Evolutionary conservation across 2,888 invertebrate genomes (phyloP).

Genomic region (Poecilobothrus nobilitatus): DNA sequence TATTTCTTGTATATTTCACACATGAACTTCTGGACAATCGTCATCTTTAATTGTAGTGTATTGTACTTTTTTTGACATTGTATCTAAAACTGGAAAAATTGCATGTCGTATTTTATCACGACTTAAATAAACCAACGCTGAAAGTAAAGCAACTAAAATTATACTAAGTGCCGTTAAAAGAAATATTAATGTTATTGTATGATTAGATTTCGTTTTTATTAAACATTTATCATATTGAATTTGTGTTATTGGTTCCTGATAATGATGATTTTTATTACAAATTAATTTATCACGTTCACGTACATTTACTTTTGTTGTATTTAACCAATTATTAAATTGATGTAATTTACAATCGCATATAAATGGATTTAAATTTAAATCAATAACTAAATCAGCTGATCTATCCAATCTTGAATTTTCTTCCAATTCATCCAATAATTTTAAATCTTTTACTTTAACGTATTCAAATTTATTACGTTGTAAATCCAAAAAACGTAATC

Average conservation of each 20-base stretch:
- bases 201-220: slow-evolving; percentile 34
- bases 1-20: slow-evolving; percentile 27
- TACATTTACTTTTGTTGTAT: slow-evolving; percentile 52
- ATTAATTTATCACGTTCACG: slow-evolving; percentile 49
- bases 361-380: slow-evolving; percentile 59
- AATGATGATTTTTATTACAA: slow-evolving; percentile 42
- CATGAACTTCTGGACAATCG: slow-evolving; percentile 46
- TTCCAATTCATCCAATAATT: slow-evolving; percentile 50
- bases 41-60: slow-evolving; percentile 61
- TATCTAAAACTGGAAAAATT: slow-evolving; percentile 54
- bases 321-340: slow-evolving; percentile 56
- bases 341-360: slow-evolving; percentile 58
- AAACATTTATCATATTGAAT: slow-evolving; percentile 35
- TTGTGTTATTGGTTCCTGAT: slow-evolving; percentile 31
- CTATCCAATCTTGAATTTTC: slow-evolving; percentile 38
- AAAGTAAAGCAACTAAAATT: slow-evolving; percentile 48
- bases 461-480: slow-evolving; percentile 56
- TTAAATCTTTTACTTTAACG: slow-evolving; percentile 50
- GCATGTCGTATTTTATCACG: slow-evolving; percentile 51
- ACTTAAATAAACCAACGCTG: slow-evolving; percentile 54
- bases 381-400: slow-evolving; percentile 48
- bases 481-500: slow-evolving; percentile 59
- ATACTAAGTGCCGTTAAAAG: slow-evolving; percentile 49
- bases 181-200: slow-evolving; percentile 43
- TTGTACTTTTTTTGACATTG: slow-evolving; percentile 60